phyloP scores from a whole-genome alignment of 2,113 vertebrate species.

The Eubucco bourcierii region DNA sequence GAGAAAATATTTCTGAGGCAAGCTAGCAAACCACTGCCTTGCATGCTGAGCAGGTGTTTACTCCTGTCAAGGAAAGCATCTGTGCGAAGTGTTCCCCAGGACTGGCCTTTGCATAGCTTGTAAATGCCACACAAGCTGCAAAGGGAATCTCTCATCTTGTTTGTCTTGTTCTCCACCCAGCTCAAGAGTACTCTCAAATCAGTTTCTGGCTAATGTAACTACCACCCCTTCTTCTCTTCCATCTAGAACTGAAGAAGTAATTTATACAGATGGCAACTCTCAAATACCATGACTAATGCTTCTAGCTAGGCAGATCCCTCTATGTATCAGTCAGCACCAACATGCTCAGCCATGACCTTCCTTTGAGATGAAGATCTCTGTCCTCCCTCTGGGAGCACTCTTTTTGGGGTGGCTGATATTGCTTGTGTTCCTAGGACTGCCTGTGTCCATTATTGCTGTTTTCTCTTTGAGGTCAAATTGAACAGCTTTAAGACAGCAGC shows the following conservation, averaged over 20 bases:
- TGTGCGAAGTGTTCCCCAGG: not conserved
- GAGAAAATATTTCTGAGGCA: not conserved
- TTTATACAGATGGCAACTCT: not conserved
- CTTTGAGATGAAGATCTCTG: not conserved
- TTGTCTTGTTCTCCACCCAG: not conserved
- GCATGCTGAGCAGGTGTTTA: accelerated
- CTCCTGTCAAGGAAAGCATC: not conserved
- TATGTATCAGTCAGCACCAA: not conserved
- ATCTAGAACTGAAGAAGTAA: not conserved
- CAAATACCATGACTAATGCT: not conserved
- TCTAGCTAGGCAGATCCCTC: not conserved
- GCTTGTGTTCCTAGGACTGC: not conserved
- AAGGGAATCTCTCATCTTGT: not conserved
- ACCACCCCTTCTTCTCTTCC: not conserved
- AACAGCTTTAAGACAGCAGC: not conserved
- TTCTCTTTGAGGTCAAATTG: not conserved
- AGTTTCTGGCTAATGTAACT: not conserved
- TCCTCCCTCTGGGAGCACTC: not conserved
- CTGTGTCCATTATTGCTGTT: not conserved
- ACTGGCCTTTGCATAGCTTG: not conserved
- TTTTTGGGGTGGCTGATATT: not conserved
- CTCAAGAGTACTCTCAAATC: not conserved
- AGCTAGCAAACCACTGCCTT: not conserved
- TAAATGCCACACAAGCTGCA: not conserved
- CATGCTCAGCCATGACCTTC: not conserved